Percentiles rank a stretch among this genome's conserved stretches.
phyloP scores from a whole-genome alignment of 2,797 vertebrate species.

The Neoniphon sammara region DNA sequence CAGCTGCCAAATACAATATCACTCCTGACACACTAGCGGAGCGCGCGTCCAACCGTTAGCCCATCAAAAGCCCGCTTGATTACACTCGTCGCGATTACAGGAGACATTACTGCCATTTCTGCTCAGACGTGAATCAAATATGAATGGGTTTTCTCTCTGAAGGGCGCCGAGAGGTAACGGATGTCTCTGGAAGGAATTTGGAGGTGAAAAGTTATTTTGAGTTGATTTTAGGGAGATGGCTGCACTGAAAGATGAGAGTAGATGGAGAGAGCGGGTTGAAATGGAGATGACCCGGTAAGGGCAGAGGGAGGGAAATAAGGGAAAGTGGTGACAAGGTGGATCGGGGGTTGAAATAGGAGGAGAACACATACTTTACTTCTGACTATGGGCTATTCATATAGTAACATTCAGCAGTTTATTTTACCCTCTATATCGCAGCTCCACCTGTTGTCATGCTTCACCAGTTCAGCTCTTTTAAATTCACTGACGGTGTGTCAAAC shows the following conservation, averaged over 20 bases:
- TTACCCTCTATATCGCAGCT: slow-evolving; percentile 31
- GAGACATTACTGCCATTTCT: slow-evolving; percentile 80
- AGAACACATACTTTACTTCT: slow-evolving; percentile 60
- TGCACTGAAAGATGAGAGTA: slow-evolving; percentile 71
- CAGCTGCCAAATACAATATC: slow-evolving; percentile 76
- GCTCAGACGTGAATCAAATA: slow-evolving; percentile 78
- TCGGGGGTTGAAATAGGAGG: slow-evolving; percentile 59
- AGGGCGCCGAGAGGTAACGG: slow-evolving; percentile 60
- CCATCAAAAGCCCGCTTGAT: slow-evolving; percentile 79
- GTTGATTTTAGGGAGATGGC: slow-evolving; percentile 70
- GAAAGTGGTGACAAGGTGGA: slow-evolving; percentile 64
- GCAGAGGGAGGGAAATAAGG: slow-evolving; percentile 46
- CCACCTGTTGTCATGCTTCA: slow-evolving; percentile 45
- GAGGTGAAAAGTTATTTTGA: slow-evolving; percentile 77
- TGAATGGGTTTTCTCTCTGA: slow-evolving; percentile 70
- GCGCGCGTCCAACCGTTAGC: slow-evolving; percentile 63
- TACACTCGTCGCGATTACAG: slow-evolving; percentile 76
- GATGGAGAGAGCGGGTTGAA: slow-evolving; percentile 43
- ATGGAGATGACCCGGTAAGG: slow-evolving; percentile 63
- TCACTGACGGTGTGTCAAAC: neutral
- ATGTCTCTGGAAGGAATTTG: slow-evolving; percentile 78
- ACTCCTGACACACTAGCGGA: slow-evolving; percentile 64
- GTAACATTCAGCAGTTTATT: slow-evolving; percentile 27
- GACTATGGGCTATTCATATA: slow-evolving; percentile 42
- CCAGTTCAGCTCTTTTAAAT: slow-evolving; percentile 17